phyloP scores from a whole-genome alignment of 2,888 invertebrate genomes.

The Petrolisthes cinctipes region DNA sequence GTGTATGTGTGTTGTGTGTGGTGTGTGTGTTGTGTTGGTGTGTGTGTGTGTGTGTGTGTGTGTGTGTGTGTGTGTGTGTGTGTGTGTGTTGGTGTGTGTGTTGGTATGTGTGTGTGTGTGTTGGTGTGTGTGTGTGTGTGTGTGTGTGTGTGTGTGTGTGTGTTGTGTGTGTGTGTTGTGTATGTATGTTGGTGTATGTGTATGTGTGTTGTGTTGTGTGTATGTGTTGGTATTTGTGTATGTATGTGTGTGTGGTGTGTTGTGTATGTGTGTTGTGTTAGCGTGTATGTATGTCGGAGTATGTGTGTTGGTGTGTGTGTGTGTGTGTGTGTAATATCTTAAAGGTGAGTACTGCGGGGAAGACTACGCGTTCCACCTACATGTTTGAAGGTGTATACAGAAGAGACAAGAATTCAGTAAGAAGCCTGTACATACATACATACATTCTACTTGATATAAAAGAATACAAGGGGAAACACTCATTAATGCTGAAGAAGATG shows the following conservation, averaged over 20 bases:
- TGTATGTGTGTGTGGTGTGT: neutral
- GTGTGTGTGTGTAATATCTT: neutral
- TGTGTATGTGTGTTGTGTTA: neutral
- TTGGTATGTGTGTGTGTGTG: neutral
- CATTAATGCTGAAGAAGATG: too few species aligned
- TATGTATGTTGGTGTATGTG: neutral
- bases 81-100: neutral
- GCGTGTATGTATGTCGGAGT: neutral
- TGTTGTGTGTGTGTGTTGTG: conserved; percentile 19
- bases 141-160: neutral
- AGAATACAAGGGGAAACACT: too few species aligned
- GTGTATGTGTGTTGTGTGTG: too few species aligned
- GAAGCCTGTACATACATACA: too few species aligned
- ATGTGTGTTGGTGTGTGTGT: neutral
- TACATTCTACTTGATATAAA: too few species aligned
- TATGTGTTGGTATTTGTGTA: neutral
- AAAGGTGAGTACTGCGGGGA: neutral
- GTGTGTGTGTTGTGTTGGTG: too few species aligned
- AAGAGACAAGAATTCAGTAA: neutral
- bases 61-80: conserved; percentile 19
- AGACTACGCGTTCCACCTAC: neutral
- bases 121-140: conserved; percentile 7
- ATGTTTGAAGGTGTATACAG: neutral
- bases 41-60: neutral
- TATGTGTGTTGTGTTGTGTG: neutral